These are phyloP conservation scores for Corythoichthys intestinalis DNA, from an alignment of 2,113 vertebrate species.

Conservation along the genomic window DNA sequence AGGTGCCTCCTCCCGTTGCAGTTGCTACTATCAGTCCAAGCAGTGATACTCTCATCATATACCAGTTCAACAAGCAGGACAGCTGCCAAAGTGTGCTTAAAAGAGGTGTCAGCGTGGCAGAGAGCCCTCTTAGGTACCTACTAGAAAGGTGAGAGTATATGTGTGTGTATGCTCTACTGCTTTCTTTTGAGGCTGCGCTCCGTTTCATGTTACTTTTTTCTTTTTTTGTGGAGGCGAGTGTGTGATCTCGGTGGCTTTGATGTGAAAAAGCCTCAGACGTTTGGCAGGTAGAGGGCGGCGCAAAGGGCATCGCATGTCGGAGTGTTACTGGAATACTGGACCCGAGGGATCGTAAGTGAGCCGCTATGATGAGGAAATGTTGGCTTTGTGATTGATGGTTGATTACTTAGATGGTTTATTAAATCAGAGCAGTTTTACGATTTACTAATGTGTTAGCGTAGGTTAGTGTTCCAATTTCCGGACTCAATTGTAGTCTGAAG, in stretches of 20 bases:
- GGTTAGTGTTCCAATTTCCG: neutral
- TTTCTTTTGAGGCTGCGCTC: conserved; percentile 52
- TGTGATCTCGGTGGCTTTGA: conserved; percentile 62
- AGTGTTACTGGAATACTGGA: conserved; percentile 50
- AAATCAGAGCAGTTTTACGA: neutral
- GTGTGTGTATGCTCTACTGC: conserved; percentile 6
- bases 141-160: conserved; percentile 52
- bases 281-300: conserved; percentile 23
- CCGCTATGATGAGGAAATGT: conserved; percentile 35
- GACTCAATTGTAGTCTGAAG: neutral
- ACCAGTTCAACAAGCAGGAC: conserved; percentile 15
- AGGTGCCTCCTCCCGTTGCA: neutral
- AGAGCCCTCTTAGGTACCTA: conserved; percentile 32
- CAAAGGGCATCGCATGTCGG: conserved; percentile 13
- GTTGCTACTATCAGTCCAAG: conserved; percentile 1
- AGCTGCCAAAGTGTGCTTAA: conserved; percentile 6
- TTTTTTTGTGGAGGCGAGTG: conserved; percentile 38
- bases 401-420: neutral
- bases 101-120: conserved; percentile 24
- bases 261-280: conserved; percentile 39
- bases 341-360: conserved; percentile 14
- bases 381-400: neutral
- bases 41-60: conserved; percentile 21
- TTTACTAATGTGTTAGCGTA: neutral
- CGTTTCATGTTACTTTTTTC: conserved; percentile 40